Percentiles rank a stretch among this genome's conserved stretches.
Conservation (phyloP, 2,797 vertebrate species). For the Periophthalmus magnuspinnatus region DNA sequence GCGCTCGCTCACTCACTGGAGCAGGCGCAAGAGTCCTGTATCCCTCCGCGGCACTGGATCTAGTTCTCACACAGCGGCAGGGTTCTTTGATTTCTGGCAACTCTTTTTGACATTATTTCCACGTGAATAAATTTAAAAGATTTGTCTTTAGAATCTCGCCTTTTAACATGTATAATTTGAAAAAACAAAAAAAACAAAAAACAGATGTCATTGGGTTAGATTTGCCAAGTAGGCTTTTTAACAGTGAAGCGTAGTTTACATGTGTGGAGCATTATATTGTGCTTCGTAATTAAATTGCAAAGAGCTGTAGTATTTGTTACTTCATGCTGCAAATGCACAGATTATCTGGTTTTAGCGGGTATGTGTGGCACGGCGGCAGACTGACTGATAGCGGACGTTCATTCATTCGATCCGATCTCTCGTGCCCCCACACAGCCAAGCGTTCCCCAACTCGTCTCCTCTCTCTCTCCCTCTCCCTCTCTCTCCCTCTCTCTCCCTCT, state of each 20-base stretch:
- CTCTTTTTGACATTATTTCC: neutral
- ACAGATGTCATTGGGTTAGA: neutral
- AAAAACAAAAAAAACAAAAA: too few species aligned
- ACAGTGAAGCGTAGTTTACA: neutral
- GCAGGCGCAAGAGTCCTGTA: slow-evolving; percentile 42
- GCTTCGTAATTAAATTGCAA: neutral
- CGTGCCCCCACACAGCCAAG: neutral
- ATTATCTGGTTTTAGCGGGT: too few species aligned
- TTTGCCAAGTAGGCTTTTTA: neutral
- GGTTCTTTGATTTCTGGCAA: slow-evolving; percentile 15
- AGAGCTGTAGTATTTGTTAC: neutral
- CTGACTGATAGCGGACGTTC: slow-evolving; percentile 41
- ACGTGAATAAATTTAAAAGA: neutral
- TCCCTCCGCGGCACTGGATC: slow-evolving; percentile 78
- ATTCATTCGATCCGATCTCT: slow-evolving; percentile 31
- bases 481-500: too few species aligned
- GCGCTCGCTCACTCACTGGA: slow-evolving; percentile 47
- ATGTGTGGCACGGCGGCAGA: slow-evolving; percentile 20
- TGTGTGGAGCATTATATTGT: neutral
- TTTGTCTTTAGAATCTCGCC: neutral
- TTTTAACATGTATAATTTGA: too few species aligned
- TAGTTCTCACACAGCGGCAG: slow-evolving; percentile 64
- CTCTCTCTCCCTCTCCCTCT: slow-evolving; percentile 21
- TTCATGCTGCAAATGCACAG: neutral
- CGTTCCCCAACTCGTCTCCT: slow-evolving; percentile 16